Evolutionary conservation across 2,888 invertebrate species (phyloP), one percentile per base, ranked within the genome.

Genomic region (Nomada flava): DNA sequence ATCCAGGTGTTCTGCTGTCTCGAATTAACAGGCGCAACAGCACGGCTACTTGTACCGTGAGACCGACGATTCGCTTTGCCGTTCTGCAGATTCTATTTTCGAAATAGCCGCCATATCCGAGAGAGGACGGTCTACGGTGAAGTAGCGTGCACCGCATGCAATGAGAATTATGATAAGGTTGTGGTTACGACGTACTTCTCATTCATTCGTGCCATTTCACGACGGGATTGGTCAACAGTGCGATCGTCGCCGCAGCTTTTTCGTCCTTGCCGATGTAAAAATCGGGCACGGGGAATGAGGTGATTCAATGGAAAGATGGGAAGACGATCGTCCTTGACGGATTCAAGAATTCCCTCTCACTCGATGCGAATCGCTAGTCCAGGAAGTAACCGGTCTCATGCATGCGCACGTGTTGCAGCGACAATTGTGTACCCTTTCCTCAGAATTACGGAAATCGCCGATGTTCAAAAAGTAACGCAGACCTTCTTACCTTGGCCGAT

Each of bases 341-440:
- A 71, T 70, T 55, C 62, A 63, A 79, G 74, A 77, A 64, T 85
- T 81, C 67, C 83, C 83, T 85, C 85, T 81, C 83, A 81, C 83
- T 69, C 67, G 65, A 26, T 36, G 59, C 44, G 44, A 57, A 62
- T 72, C 65, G 13, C 57, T 15, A 29, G 60, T 78, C 78, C 70
- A 85, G 85, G 78, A 85, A 85, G 78, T 80, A 65, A 64, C 60
- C 53, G 57, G 69, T 15, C 29, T 29, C 29, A 29, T 29, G 0
- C 29, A 7, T 7, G 7, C 36, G 36, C 36, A 7, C 36, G 36
- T 36, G 7, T 5, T 5, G 5, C 36, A 36, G 36, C 36, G 36
- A 36, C 36, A 36, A 36, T 7, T 5, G 36, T 36, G 36, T 7
- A 36, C 36, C 36, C 36, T 36, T 36, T 36, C 36, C 36, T 7